phyloP scores from a whole-genome alignment of 2,888 invertebrate species.

The Apodemia mormo region DNA sequence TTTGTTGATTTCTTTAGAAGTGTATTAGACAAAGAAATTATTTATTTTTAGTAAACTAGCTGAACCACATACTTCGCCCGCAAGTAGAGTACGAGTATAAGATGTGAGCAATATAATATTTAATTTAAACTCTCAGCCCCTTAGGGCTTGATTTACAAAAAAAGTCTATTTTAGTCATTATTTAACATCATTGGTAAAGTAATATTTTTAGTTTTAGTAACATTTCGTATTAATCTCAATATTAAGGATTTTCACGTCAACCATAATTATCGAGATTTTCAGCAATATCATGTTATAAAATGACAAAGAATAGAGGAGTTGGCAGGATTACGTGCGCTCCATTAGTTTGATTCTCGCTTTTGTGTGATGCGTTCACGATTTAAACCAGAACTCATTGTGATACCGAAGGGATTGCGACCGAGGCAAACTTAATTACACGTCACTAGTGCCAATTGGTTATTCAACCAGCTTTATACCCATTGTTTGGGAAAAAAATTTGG shows the following conservation, averaged over 20 bases:
- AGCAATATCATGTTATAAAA: slow-evolving; percentile 43
- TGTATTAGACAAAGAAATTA: no score
- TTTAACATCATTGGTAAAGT: no score
- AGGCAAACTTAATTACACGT: slow-evolving; percentile 26
- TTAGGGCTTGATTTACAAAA: no score
- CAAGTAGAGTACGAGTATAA: no score
- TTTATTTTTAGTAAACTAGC: no score
- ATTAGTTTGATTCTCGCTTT: slow-evolving; percentile 64
- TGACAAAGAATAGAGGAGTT: slow-evolving; percentile 62
- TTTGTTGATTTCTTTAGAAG: no score
- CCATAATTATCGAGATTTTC: slow-evolving; percentile 19
- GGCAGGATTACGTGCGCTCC: slow-evolving; percentile 66
- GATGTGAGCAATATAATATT: no score
- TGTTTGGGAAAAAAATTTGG: slow-evolving; percentile 20
- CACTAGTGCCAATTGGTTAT: slow-evolving; percentile 19
- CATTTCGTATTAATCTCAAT: neutral
- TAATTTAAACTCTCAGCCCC: no score
- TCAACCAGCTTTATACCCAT: slow-evolving; percentile 28
- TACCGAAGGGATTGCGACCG: slow-evolving; percentile 48
- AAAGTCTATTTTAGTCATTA: no score
- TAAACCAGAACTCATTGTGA: slow-evolving; percentile 56
- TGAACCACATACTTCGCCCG: no score
- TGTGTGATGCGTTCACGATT: slow-evolving; percentile 47
- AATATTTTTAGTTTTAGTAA: no score
- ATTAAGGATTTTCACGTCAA: slow-evolving; percentile 13